Percentiles rank a stretch among this genome's conserved stretches.
phyloP scores from a whole-genome alignment of 2,888 invertebrate genomes.

The Erebia epiphron region DNA sequence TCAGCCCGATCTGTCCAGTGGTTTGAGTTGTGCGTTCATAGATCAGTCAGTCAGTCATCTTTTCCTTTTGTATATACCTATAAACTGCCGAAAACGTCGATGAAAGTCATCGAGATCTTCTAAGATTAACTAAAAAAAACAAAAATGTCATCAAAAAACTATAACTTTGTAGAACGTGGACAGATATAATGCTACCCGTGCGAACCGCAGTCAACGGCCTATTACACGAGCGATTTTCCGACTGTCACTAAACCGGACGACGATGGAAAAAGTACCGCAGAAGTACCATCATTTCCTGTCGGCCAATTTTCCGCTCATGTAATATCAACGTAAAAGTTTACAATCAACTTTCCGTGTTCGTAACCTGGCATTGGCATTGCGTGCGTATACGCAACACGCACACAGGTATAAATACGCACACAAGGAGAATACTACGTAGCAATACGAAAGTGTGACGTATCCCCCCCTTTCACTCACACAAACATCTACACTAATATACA shows the following conservation, averaged over 20 bases:
- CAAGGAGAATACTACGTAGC: conserved; percentile 21
- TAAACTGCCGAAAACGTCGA: too few species aligned
- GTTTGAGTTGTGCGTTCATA: too few species aligned
- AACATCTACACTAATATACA: conserved; percentile 22
- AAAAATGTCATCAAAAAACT: too few species aligned
- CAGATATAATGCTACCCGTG: too few species aligned
- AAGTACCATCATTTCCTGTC: conserved; percentile 45
- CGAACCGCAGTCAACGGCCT: background rate
- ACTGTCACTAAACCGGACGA: conserved; percentile 43
- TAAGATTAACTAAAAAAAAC: too few species aligned
- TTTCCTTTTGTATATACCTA: too few species aligned
- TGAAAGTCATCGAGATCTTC: too few species aligned
- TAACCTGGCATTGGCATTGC: conserved; percentile 81
- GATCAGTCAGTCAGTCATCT: too few species aligned
- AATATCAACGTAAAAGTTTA: conserved; percentile 68
- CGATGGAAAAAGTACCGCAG: conserved; percentile 37
- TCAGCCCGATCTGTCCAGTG: too few species aligned
- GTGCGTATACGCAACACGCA: conserved; percentile 76
- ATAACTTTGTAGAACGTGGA: too few species aligned
- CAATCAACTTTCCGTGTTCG: conserved; percentile 69
- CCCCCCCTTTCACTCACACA: conserved; percentile 50
- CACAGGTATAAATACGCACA: conserved; percentile 49
- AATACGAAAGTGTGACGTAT: conserved; percentile 49
- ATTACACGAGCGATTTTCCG: conserved; percentile 25
- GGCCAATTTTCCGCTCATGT: conserved; percentile 73